A percentile compares a stretch with the other conserved stretches of the same genome.
phyloP scores from a whole-genome alignment of 2,797 vertebrate species.

The Acridotheres tristis region DNA sequence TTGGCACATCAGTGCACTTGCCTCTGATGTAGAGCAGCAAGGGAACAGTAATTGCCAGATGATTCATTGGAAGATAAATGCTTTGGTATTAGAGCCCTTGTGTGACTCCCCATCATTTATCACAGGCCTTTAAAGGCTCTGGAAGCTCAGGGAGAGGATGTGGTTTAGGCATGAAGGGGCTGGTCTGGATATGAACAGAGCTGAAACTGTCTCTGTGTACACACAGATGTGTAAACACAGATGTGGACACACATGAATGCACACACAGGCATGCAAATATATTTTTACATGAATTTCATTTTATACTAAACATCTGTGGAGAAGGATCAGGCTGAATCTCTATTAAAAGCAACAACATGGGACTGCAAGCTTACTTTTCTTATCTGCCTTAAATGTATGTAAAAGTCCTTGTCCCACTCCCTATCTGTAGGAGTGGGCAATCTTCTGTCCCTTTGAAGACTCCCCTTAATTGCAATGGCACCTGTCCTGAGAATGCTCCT shows the following conservation, averaged over 20 bases:
- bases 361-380: background rate
- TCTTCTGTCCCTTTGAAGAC: background rate
- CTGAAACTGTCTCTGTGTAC: background rate
- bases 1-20: background rate
- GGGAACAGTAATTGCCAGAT: background rate
- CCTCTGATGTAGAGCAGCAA: background rate
- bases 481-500: background rate
- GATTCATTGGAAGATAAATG: background rate
- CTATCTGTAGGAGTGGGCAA: background rate
- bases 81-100: background rate
- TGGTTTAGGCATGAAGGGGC: background rate
- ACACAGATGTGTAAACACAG: accelerated
- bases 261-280: background rate
- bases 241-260: background rate
- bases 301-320: background rate
- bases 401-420: background rate
- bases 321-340: background rate
- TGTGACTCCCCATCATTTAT: background rate
- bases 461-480: background rate
- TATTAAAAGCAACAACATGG: background rate
- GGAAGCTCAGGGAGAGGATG: background rate
- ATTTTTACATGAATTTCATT: background rate
- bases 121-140: background rate
- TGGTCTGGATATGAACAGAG: background rate
- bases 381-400: background rate